Evolutionary conservation across 2,888 invertebrate genomes (phyloP).

Genomic region (Acleris holmiana): DNA sequence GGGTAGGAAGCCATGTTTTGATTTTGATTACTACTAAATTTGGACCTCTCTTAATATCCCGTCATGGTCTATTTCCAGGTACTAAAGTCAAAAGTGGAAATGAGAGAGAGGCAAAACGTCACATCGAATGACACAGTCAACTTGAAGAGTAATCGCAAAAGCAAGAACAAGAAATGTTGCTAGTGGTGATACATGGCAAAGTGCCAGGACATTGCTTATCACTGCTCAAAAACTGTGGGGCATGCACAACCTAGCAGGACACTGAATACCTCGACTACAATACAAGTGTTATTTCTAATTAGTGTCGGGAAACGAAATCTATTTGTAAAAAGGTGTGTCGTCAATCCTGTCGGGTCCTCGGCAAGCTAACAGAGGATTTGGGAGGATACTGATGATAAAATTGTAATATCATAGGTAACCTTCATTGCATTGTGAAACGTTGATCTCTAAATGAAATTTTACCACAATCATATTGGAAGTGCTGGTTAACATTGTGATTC

Average conservation of each 20-base stretch:
- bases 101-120: constrained; percentile 89
- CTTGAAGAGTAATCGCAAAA: constrained; percentile 87
- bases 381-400: constrained; percentile 34
- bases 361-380: constrained; percentile 15
- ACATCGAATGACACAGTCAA: constrained; percentile 89
- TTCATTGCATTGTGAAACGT: constrained; percentile 39
- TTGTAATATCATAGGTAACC: constrained; percentile 37
- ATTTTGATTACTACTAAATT: not conserved
- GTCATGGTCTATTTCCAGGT: constrained; percentile 86
- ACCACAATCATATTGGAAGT: constrained; percentile 23
- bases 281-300: constrained; percentile 29
- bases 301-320: constrained; percentile 25
- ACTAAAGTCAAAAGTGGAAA: constrained; percentile 92
- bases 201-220: constrained; percentile 73
- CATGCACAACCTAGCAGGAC: constrained; percentile 72
- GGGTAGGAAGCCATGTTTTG: no score
- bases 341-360: not conserved
- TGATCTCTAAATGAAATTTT: constrained; percentile 40
- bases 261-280: constrained; percentile 37
- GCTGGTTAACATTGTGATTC: constrained; percentile 12
- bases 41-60: not conserved
- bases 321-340: constrained; percentile 1
- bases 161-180: constrained; percentile 86
- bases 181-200: constrained; percentile 67
- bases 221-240: constrained; percentile 77